These are phyloP conservation scores for Pristionchus arcanus DNA, from an alignment of 2,888 invertebrate genomes.

Conservation along the genomic window DNA sequence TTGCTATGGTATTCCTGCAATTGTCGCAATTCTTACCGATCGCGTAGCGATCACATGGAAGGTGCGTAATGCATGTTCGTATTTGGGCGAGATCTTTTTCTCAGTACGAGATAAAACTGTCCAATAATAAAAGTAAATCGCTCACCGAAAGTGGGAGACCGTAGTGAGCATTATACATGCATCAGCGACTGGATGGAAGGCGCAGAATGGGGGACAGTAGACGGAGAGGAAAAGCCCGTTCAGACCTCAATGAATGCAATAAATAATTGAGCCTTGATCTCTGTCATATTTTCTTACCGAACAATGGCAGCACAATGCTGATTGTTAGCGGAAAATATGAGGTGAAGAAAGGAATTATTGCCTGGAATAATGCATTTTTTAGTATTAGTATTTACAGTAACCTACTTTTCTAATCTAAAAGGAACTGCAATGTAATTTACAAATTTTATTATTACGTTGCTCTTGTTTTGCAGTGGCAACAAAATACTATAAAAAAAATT, in stretches of 20 bases:
- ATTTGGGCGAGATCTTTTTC: too few relatives aligned
- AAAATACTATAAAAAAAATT: neutral
- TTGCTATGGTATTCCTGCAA: neutral
- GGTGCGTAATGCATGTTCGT: too few relatives aligned
- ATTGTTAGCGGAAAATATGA: neutral
- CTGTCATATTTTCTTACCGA: too few relatives aligned
- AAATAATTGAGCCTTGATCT: too few relatives aligned
- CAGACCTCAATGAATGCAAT: neutral
- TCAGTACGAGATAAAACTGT: too few relatives aligned
- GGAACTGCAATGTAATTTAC: too few relatives aligned
- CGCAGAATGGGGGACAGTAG: neutral
- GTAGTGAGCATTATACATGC: neutral
- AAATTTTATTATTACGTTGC: neutral
- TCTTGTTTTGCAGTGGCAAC: neutral
- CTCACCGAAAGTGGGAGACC: neutral
- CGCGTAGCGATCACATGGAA: too few relatives aligned
- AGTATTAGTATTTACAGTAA: neutral
- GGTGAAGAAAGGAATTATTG: constrained; percentile 10
- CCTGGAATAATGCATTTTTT: neutral
- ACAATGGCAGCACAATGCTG: neutral
- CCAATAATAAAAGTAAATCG: too few relatives aligned
- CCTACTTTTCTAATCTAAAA: too few relatives aligned
- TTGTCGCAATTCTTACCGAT: too few relatives aligned
- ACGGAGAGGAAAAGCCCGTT: neutral
- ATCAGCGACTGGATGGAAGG: neutral